Conservation (phyloP, 2,888 invertebrate genomes). For the Drosophila paramelanica region DNA sequence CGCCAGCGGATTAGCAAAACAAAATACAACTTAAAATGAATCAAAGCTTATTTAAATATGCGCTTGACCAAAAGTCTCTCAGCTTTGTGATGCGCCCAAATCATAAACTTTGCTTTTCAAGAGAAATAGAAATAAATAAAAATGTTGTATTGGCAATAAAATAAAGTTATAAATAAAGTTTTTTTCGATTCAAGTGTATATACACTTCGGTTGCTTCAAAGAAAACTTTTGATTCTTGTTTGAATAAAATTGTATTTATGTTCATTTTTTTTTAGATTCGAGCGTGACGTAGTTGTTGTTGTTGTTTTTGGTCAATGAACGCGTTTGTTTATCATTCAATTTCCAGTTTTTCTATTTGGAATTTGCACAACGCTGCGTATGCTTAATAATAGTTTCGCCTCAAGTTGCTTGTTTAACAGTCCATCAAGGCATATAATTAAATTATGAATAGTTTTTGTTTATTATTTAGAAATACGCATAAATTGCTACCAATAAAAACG, state of each 20-base stretch:
- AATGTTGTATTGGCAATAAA: not conserved
- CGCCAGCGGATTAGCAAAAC: slow-evolving; percentile 43
- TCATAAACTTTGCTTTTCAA: not conserved
- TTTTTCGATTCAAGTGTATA: slow-evolving; percentile 12
- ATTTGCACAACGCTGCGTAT: slow-evolving; percentile 33
- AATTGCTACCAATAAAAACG: slow-evolving; percentile 56
- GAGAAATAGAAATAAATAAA: not conserved
- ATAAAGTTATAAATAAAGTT: not conserved
- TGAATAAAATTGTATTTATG: not conserved
- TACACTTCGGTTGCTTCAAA: slow-evolving; percentile 22
- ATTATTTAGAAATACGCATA: slow-evolving; percentile 47
- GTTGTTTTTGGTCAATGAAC: slow-evolving; percentile 72
- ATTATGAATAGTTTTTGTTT: slow-evolving; percentile 46
- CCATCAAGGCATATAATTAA: slow-evolving; percentile 57
- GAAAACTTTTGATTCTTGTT: slow-evolving; percentile 16
- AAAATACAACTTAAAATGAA: slow-evolving; percentile 25
- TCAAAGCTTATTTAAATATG: slow-evolving; percentile 16
- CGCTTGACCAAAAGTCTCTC: not conserved
- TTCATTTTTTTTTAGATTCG: not conserved
- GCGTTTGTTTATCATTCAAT: slow-evolving; percentile 59
- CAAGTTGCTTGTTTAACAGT: slow-evolving; percentile 37
- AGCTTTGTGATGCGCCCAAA: not conserved
- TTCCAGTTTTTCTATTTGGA: slow-evolving; percentile 44
- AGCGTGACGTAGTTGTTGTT: slow-evolving; percentile 58
- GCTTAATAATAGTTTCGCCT: slow-evolving; percentile 14